Percentiles rank a stretch among this genome's conserved stretches.
phyloP scores from a whole-genome alignment of 2,113 vertebrate genomes.

The Psittacara wagleri region DNA sequence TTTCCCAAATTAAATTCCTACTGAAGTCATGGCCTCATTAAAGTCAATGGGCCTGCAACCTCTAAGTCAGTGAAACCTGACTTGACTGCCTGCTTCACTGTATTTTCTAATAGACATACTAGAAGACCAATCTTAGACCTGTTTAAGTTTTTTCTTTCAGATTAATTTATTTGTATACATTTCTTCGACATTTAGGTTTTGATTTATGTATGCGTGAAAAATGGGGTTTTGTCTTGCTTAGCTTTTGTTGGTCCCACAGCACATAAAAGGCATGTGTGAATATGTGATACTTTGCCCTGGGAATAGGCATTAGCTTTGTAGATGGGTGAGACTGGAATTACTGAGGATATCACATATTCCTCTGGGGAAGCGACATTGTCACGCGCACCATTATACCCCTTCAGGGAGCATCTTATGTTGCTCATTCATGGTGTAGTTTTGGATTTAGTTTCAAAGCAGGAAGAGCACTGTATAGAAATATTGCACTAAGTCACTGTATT shows the following conservation, averaged over 20 bases:
- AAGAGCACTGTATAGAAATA: neutral
- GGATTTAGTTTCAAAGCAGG: conserved; percentile 25
- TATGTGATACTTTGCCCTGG: neutral
- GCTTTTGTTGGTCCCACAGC: neutral
- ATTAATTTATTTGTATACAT: neutral
- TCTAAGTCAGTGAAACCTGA: neutral
- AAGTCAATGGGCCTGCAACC: neutral
- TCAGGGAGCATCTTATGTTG: neutral
- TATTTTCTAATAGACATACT: neutral
- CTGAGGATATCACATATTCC: neutral
- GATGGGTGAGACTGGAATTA: neutral
- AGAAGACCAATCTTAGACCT: neutral
- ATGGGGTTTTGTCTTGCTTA: neutral
- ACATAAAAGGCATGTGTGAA: neutral
- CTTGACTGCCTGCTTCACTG: neutral
- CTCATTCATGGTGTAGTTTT: conserved; percentile 4
- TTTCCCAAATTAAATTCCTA: neutral
- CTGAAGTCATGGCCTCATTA: neutral
- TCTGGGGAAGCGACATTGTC: neutral
- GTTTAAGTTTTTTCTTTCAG: neutral
- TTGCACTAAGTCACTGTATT: conserved; percentile 37
- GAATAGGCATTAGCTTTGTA: conserved; percentile 16
- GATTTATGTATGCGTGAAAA: neutral
- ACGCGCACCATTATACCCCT: neutral
- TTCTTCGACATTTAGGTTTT: neutral